Evolutionary conservation across 1,140 invertebrate genomes (phyloP), one percentile per base, ranked within the genome.

Genomic region (Ridgeia piscesae): DNA sequence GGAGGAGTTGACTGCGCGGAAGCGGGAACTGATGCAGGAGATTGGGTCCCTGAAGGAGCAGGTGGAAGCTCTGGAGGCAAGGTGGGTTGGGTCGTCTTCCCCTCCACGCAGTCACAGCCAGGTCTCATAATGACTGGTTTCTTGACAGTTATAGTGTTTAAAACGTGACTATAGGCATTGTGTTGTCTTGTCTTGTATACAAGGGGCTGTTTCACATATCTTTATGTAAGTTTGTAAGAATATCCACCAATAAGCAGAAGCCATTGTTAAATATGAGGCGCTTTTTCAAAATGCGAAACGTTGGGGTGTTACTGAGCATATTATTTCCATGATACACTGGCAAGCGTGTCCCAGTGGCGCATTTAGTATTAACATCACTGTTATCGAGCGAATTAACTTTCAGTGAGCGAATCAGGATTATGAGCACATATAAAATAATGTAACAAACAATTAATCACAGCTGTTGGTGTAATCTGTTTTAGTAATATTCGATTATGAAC

Each of bases 11-110:
- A 95, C 97, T 93, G 95, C 96, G 34, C 95, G 97, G 42, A 96
- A 96, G 50, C 95, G 96, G 31, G 92, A 94, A 0, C 96, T 98
- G 27, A 95, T 94, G 6, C 95, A 95, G 50, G 96, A 97, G 92
- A 96, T 97, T 31, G 95, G 96, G 48, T 93, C 92, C 33, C 94
- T 97, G 31, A 96, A 96, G 89, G 97, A 97, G 88, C 95, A 96
- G 92, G 93, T 97, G 9, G 97, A 97, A 92, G 95, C 96, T 33
- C 96, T 98, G 92, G 96, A 97, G 93, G 97, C 97, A 27, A 96
- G 96, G 94, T 96, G 93, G 93, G 88, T 35, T 9, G 33, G 42
- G 31, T 90, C 35, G 27, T 77, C 27, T n/a, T n/a, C n/a, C n/a
- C n/a, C n/a, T 31, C 58, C 58, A 77, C 58, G 27, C 27, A 21